phyloP scores from a whole-genome alignment of 2,888 invertebrate genomes.

The Orthosia gothica region DNA sequence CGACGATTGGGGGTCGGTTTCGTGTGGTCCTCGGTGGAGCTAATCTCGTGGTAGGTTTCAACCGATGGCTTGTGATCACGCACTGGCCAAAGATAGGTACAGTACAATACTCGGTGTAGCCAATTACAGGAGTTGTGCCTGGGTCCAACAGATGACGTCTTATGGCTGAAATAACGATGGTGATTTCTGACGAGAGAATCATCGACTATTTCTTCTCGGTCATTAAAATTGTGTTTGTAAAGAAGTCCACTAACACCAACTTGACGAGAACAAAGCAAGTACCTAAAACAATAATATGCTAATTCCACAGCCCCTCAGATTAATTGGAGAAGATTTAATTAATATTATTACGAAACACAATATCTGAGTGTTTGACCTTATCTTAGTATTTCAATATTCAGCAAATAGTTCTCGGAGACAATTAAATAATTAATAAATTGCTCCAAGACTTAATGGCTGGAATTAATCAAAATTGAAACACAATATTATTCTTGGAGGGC shows the following conservation, averaged over 20 bases:
- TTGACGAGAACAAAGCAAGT: constrained; percentile 1
- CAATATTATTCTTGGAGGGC: constrained; percentile 47
- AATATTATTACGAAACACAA: constrained; percentile 35
- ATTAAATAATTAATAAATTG: constrained; percentile 54
- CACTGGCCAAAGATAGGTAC: no score
- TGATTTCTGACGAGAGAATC: background rate
- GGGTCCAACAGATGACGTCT: background rate
- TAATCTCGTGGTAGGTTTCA: no score
- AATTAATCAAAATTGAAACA: constrained; percentile 61
- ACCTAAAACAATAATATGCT: constrained; percentile 35
- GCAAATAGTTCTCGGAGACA: constrained; percentile 38
- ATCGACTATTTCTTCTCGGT: background rate
- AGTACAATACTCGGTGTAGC: no score
- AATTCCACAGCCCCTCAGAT: constrained; percentile 35
- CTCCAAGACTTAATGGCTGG: constrained; percentile 31
- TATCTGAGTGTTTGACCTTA: constrained; percentile 35
- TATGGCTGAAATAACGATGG: background rate
- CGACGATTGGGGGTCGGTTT: no score
- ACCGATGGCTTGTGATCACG: no score
- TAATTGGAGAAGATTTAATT: constrained; percentile 53
- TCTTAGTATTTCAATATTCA: constrained; percentile 42
- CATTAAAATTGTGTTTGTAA: background rate
- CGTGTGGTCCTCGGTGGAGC: no score
- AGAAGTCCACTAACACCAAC: background rate
- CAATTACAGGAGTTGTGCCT: no score